Percentiles rank a stretch among this genome's conserved stretches.
These are phyloP conservation scores for Leptopilina boulardi DNA, from an alignment of 1,140 invertebrate species.

Conservation along the genomic window DNA sequence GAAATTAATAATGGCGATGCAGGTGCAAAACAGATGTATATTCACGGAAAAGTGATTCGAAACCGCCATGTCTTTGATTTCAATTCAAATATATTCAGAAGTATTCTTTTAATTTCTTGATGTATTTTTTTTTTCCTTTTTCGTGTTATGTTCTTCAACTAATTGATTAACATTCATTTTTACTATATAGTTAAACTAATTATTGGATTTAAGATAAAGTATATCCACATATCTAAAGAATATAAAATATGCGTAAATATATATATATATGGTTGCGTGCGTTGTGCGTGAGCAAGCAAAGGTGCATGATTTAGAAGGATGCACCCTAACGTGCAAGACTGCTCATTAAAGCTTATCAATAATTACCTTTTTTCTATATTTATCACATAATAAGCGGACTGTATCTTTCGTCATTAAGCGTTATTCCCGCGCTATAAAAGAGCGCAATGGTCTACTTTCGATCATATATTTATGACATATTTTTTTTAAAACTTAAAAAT, in stretches of 20 bases:
- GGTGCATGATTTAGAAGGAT: constrained; percentile 61
- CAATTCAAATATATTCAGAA: no score
- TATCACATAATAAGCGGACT: constrained; percentile 57
- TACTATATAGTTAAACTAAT: not conserved
- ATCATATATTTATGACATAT: no score
- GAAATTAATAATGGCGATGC: constrained; percentile 39
- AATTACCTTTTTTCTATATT: constrained; percentile 58
- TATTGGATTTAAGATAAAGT: constrained; percentile 10
- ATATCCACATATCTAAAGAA: not conserved
- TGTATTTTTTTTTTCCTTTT: not conserved
- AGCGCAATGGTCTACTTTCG: constrained; percentile 56
- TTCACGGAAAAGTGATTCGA: not conserved
- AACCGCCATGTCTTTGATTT: no score
- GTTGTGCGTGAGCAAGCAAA: constrained; percentile 62
- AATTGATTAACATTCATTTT: not conserved
- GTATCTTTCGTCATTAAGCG: constrained; percentile 55
- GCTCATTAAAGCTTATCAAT: constrained; percentile 62
- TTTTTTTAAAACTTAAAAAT: no score
- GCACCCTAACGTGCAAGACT: constrained; percentile 55
- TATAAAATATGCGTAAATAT: constrained; percentile 35
- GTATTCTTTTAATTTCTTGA: no score
- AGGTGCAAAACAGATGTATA: not conserved
- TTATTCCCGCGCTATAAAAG: constrained; percentile 48
- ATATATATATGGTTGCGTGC: constrained; percentile 52
- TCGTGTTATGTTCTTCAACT: not conserved